Conservation (phyloP, 2,113 vertebrate species). For the Daboia siamensis region DNA sequence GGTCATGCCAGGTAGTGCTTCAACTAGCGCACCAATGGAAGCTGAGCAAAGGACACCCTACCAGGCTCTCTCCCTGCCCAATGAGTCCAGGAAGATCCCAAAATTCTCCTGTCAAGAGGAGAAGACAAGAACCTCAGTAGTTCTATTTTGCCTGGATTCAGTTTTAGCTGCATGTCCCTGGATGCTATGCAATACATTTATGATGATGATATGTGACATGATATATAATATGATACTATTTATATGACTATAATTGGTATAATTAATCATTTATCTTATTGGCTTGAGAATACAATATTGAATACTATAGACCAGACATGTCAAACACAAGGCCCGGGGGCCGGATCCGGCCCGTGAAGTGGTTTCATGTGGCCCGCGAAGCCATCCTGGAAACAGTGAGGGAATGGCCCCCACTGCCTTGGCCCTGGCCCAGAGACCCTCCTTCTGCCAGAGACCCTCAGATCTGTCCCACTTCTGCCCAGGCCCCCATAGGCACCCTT, state of each 20-base stretch:
- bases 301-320: not conserved
- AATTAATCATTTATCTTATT: not conserved
- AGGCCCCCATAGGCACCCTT: too few species aligned
- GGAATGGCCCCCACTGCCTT: too few species aligned
- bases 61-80: not conserved
- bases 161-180: not conserved
- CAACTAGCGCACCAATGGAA: not conserved
- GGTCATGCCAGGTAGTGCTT: not conserved
- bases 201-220: not conserved
- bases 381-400: too few species aligned
- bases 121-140: not conserved
- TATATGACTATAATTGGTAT: not conserved
- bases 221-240: not conserved
- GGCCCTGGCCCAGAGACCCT: too few species aligned
- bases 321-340: too few species aligned
- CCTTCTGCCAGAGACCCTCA: too few species aligned
- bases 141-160: not conserved
- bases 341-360: too few species aligned
- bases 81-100: not conserved
- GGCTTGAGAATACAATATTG: not conserved
- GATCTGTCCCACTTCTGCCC: too few species aligned
- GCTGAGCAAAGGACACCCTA: not conserved
- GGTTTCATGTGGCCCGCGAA: too few species aligned
- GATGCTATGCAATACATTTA: not conserved
- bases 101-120: not conserved